Evolutionary conservation across 2,888 invertebrate species (phyloP).

Genomic region (Caenorhabditis japonica): DNA sequence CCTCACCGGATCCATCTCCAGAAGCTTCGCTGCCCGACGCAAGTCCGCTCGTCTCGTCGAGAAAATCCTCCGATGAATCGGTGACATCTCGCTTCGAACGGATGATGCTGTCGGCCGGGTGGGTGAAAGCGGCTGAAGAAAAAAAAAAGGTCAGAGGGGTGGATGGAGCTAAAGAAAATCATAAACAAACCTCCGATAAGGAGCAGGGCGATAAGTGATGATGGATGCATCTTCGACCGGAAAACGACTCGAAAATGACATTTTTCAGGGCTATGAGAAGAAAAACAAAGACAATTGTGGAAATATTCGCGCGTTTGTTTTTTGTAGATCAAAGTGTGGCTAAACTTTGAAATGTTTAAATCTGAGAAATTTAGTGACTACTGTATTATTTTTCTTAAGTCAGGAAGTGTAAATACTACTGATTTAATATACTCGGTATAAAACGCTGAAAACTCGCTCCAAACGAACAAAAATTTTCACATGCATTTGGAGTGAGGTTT

Average conservation of each 20-base stretch:
- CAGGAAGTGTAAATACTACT: too few species aligned
- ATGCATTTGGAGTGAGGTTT: too few species aligned
- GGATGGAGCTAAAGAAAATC: neutral
- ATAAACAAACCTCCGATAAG: slow-evolving; percentile 41
- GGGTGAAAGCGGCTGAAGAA: slow-evolving; percentile 28
- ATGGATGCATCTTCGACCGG: slow-evolving; percentile 10
- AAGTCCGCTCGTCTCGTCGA: slow-evolving; percentile 12
- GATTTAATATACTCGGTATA: too few species aligned
- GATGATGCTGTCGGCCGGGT: slow-evolving; percentile 7
- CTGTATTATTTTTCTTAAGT: too few species aligned
- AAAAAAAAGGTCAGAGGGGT: neutral
- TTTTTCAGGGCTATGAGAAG: neutral
- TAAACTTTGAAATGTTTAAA: too few species aligned
- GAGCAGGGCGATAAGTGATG: slow-evolving; percentile 28
- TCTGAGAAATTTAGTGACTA: too few species aligned
- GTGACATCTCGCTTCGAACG: slow-evolving; percentile 31
- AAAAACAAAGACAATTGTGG: too few species aligned
- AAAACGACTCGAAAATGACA: slow-evolving; percentile 3
- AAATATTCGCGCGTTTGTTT: too few species aligned
- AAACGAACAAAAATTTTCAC: too few species aligned
- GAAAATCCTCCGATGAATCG: slow-evolving; percentile 1
- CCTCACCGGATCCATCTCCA: slow-evolving; percentile 31
- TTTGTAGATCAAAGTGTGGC: too few species aligned
- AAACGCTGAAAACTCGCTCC: too few species aligned
- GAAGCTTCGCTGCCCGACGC: slow-evolving; percentile 22